A percentile compares a stretch with the other conserved stretches of the same genome.
These are phyloP conservation scores for Oceanodroma leucorhoa DNA, from an alignment of 2,797 vertebrate species.

Conservation along the genomic window DNA sequence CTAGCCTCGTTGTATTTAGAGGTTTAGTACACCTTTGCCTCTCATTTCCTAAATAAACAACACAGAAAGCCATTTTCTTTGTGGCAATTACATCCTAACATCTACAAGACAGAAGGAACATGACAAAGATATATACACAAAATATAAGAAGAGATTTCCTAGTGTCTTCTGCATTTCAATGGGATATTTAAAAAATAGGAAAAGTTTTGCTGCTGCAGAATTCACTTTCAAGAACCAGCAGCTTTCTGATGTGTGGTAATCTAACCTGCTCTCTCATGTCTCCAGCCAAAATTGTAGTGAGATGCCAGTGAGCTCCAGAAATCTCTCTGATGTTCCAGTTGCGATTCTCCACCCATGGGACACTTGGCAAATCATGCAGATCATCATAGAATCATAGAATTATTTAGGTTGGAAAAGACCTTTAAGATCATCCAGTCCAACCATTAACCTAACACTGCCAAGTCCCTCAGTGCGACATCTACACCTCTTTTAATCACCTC, in stretches of 20 bases:
- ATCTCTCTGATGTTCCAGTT: not conserved
- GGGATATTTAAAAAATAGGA: not conserved
- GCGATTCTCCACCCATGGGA: not conserved
- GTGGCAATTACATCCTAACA: not conserved
- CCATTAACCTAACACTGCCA: not conserved
- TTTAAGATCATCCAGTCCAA: not conserved
- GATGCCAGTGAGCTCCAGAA: not conserved
- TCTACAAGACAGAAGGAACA: not conserved
- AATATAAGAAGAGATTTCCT: not conserved
- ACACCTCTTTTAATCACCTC: not conserved
- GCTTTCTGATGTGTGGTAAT: not conserved
- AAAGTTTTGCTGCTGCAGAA: not conserved
- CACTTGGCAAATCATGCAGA: not conserved
- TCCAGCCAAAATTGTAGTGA: not conserved
- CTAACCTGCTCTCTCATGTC: not conserved
- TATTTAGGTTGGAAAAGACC: not conserved
- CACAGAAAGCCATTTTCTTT: not conserved
- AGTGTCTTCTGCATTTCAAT: not conserved
- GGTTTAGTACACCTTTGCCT: not conserved
- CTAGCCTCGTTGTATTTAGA: not conserved
- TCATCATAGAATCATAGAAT: not conserved
- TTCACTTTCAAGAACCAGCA: not conserved
- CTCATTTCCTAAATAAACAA: not conserved
- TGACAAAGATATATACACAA: not conserved
- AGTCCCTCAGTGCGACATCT: not conserved